Conservation (phyloP, 2,113 vertebrate species). For the Mungos mungo region DNA sequence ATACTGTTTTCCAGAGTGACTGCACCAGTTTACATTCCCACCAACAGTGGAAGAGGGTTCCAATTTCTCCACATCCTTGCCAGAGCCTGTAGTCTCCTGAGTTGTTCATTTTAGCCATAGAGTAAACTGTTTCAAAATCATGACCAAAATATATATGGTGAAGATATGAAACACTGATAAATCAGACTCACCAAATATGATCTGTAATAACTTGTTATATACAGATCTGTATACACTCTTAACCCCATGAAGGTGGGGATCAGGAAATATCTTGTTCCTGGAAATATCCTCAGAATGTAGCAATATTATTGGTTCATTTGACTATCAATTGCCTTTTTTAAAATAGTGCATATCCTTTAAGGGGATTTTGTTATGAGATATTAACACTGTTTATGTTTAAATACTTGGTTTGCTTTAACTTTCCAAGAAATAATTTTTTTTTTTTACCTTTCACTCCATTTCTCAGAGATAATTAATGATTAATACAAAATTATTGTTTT, state of each 20-base stretch:
- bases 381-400: neutral
- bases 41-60: too few relatives aligned
- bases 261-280: neutral
- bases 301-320: neutral
- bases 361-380: neutral
- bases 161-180: neutral
- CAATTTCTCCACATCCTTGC: too few relatives aligned
- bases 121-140: neutral
- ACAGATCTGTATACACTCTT: neutral
- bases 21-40: too few relatives aligned
- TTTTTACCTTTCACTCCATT: neutral
- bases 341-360: neutral
- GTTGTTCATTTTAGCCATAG: neutral
- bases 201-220: neutral
- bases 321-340: neutral
- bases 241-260: neutral
- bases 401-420: neutral
- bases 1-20: too few relatives aligned
- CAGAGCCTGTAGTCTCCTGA: too few relatives aligned
- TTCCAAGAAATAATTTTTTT: neutral
- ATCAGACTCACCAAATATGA: neutral
- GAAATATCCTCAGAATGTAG: neutral
- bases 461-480: neutral
- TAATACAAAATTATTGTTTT: slow-evolving; percentile 56
- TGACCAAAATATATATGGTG: neutral